Evolutionary conservation across 2,113 vertebrate genomes (phyloP), one percentile per base, ranked within the genome.

Genomic region (Scartelaos histophorus): DNA sequence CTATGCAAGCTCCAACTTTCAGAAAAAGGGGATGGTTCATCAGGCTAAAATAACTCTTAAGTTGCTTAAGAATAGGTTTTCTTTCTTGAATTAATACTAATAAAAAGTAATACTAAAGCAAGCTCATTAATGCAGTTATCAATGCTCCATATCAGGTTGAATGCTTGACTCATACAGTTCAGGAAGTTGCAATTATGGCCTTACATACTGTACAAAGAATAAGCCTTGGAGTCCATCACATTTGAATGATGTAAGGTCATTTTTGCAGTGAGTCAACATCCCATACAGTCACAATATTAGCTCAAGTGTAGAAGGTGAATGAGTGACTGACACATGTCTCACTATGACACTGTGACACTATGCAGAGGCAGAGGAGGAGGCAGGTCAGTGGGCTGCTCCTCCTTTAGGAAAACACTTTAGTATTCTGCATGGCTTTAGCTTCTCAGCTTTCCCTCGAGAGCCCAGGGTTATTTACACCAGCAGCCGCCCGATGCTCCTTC

Each of bases 391-490:
- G 56, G 24, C 73, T n/a, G 47, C 10, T 47, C 73, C 51, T 86
- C 74, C 73, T 85, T 81, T 57, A 56, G 72, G 70, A 74, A 66
- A 68, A 69, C 68, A 46, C 66, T 90, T 61, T 81, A 74, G 71
- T 76, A 90, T 87, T 89, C 86, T 76, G 69, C 51, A 49, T 67
- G 53, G n/a, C 24, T 66, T 83, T 78, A 68, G 71, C 70, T 83
- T 83, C 78, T 84, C 79, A 86, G 83, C 71, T 69, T 74, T 84
- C 70, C 81, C 71, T 78, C 69, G 25, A 66, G 77, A 87, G 74
- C 74, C 67, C 65, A 71, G 70, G 72, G 84, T 85, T 90, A 89
- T 90, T 90, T 87, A 87, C 87, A 89, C 58, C 76, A 82, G 80
- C 81, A 79, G 45, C 15, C 82, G 35, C 29, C 58, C 25, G 19